Base-by-base conservation (phyloP, 2,888 invertebrate species). In the Tiliacea citrago region DNA sequence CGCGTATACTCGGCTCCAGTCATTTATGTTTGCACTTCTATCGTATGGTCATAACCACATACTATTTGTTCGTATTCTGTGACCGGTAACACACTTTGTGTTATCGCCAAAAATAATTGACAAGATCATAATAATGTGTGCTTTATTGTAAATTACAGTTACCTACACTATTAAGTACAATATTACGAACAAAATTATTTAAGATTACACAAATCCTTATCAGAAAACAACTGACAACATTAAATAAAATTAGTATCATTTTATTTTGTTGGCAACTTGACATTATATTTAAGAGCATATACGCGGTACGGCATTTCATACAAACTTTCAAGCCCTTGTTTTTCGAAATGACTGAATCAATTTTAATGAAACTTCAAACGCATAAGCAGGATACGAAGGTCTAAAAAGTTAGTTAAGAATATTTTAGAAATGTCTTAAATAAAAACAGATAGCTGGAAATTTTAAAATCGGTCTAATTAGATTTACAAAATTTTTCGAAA, bases 151-250 rank as follows among this genome's bases (percentile, higher is more conserved):
- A 65, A 49, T 75, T 68, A 21, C 51, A 60, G 24, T 29, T 53
- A 39, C n/a, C 35, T 58, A 29, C 24, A 49, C 55, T 73, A 24
- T 29, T 6, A 78, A 58, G 72, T 78, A 67, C 63, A 73, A 73
- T 79, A 79, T 66, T 55, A 16, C 42, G 35, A 68, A 55, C 79
- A 70, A 77, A 78, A 62, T 78, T 51, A 51, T 57, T 49, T 66
- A 72, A 78, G 47, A 39, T 71, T 29, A 73, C 24, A 62, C 13
- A 24, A 58, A 72, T 51, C 63, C 29, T 4, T 47, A 45, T 16
- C 29, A 9, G 45, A 58, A 45, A 75, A 73, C 49, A 10, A 21
- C 6, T 24, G 42, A 74, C 16, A 68, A n/a, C n/a, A n/a, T n/a
- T n/a, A 72, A 49, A 53, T 18, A 7, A 63, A 49, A 21, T 65